Percentiles rank a stretch among this genome's conserved stretches.
Evolutionary conservation across 2,797 vertebrate species (phyloP).

Genomic region (Antennarius maculatus): DNA sequence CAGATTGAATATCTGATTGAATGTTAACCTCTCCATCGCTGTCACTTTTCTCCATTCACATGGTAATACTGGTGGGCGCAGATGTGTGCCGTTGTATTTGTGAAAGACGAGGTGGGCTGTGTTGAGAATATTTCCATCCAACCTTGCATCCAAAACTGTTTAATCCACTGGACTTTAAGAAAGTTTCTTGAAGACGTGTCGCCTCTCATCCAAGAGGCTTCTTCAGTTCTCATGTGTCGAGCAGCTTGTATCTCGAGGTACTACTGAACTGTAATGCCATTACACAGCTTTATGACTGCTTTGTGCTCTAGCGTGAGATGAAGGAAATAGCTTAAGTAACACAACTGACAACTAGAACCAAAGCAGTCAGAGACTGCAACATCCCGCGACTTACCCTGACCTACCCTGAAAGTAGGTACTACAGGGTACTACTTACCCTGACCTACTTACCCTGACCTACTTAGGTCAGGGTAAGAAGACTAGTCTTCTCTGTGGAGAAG

Average conservation of each 20-base stretch:
- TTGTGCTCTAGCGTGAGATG: background rate
- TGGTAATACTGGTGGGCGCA: constrained; percentile 68
- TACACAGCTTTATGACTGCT: background rate
- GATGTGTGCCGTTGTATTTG: constrained; percentile 47
- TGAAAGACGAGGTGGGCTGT: constrained; percentile 13
- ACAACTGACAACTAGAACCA: too few relatives aligned
- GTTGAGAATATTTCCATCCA: constrained; percentile 33
- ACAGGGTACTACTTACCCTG: too few relatives aligned
- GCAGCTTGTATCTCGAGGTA: background rate
- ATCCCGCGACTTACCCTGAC: too few relatives aligned
- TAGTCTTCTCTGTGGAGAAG: too few relatives aligned
- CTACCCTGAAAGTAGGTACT: too few relatives aligned
- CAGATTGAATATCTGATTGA: constrained; percentile 70
- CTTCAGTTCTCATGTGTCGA: background rate
- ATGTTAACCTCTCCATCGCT: constrained; percentile 71
- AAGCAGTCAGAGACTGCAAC: too few relatives aligned
- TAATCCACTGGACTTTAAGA: background rate
- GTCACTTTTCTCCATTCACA: constrained; percentile 69
- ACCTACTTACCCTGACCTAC: too few relatives aligned
- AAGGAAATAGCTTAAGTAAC: too few relatives aligned
- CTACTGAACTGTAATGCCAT: background rate
- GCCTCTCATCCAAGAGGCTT: too few relatives aligned
- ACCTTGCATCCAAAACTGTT: background rate
- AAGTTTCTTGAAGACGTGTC: background rate
- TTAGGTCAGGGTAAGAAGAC: too few relatives aligned